phyloP scores from a whole-genome alignment of 2,113 vertebrate species.

The Calypte anna region DNA sequence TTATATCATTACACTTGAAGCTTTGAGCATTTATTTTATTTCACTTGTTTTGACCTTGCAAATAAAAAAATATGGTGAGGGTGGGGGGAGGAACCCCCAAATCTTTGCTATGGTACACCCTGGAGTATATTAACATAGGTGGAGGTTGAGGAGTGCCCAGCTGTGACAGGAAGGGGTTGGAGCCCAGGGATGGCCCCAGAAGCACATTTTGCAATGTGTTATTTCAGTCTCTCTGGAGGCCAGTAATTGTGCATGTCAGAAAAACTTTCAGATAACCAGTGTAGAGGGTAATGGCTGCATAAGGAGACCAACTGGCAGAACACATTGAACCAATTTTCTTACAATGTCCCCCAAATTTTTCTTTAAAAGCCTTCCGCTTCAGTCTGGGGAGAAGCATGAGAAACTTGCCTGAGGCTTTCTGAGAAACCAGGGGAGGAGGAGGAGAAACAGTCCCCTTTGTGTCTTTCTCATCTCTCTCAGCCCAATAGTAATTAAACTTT shows the following conservation, averaged over 20 bases:
- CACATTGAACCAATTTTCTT: constrained; percentile 56
- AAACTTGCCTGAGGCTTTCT: constrained; percentile 13
- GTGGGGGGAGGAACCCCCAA: rapidly evolving
- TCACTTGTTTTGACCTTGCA: background rate
- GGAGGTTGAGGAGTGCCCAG: background rate
- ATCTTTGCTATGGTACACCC: background rate
- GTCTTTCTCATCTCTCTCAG: background rate
- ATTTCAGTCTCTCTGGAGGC: background rate
- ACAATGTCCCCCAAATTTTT: background rate
- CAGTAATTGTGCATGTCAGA: background rate
- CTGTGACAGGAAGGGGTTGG: background rate
- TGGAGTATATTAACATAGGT: background rate
- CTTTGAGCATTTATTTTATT: background rate
- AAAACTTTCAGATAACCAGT: constrained; percentile 16
- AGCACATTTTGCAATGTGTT: background rate
- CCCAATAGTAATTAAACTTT: background rate
- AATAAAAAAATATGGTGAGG: background rate
- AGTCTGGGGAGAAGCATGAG: background rate
- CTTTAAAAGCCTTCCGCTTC: background rate
- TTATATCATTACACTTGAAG: background rate
- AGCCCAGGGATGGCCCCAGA: background rate
- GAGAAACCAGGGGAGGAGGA: background rate
- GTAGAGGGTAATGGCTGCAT: constrained; percentile 1
- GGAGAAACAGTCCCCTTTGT: background rate
- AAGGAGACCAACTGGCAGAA: constrained; percentile 33